Base-by-base conservation (phyloP, 2,888 invertebrate genomes). In the Cataglyphis altisquamis region DNA sequence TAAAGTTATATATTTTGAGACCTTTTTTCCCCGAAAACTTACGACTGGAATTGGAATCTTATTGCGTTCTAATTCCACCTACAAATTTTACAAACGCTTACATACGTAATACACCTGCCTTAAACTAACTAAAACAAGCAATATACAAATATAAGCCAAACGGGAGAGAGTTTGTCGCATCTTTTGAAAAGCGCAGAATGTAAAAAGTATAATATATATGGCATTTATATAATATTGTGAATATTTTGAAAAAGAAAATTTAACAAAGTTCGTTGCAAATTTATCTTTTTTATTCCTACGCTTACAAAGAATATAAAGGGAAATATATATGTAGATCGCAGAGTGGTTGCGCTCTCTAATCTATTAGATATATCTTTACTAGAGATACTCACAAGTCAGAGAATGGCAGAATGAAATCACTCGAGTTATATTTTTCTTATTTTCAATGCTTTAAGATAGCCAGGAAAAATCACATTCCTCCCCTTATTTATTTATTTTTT, bases 351-450 rank as follows among this genome's bases (percentile, higher is more conserved):
- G 12, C 48, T 12, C 52, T 12, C 5, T 48, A 25, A 64, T 64
- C 25, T 36, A 41, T 6, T 73, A 60, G 0, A 36, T 21, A 5
- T 25, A 64, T 75, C 21, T 52, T 52, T 64, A 36, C 3, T 21
- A 52, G 63, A 75, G 36, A 64, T n/a, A 48, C 52, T 64, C 64
- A 52, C 48, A 36, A 75, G 48, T 18, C 64, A 48, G 74, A 36
- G 32, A 39, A 5, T 39, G 36, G 12, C 36, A 21, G 21, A 48
- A 29, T 62, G 10, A 63, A 45, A 60, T 73, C 4, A n/a, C 12
- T 41, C 15, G 25, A 39, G 1, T 41, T 41, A 41, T 8, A 1
- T 1, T 60, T 60, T 15, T 60, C 29, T 45, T 12, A 1, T 18
- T 62, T 29, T 45, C 9, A 9, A 29, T 29, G 18, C 18, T 45